Base-by-base conservation (phyloP, 2,113 vertebrate species). In the Cyphotilapia sp. region DNA sequence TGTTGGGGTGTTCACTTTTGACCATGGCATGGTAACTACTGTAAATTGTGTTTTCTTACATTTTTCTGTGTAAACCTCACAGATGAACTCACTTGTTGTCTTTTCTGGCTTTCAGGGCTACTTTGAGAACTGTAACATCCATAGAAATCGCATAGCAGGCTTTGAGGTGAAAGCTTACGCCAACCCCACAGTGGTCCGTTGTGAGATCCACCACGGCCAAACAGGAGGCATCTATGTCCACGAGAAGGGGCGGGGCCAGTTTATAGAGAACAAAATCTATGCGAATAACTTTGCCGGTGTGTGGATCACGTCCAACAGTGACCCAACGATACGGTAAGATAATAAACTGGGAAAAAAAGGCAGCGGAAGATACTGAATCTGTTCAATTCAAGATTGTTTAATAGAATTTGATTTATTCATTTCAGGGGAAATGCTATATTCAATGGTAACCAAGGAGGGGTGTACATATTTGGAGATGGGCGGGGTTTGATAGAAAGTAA, bases 211-310 rank as follows among this genome's bases (percentile, higher is more conserved):
- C 92, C 99, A 99, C 1, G 99, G 99, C 51, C 99, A 99, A 95
- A 99, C 99, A 3, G 99, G 99, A 85, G 99, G 99, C 85, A 99
- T 99, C 95, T 99, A 99, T 14, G 99, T 99, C 84, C 99, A 99
- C 29, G 99, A 99, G 95, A 99, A 99, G 97, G 99, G 99, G 86
- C 96, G 99, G 94, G 99, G 99, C 85, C 99, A 99, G 93, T 99
- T 99, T 96, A 98, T 99, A 96, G 99, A 99, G 95, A 99, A 99
- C 95, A 99, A 99, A 97, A 99, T 99, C 96, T 99, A 99, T 96
- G 98, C 98, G 96, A 99, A 99, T 96, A 99, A 99, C 93, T 99
- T 99, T 92, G 99, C 99, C 82, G 99, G 99, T 29, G 99, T 99
- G 92, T 99, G 99, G 99, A 99, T 99, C 97, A 99, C 99, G 74